Evolutionary conservation across 1,140 invertebrate genomes (phyloP).

Genomic region (Drosophila simulans): DNA sequence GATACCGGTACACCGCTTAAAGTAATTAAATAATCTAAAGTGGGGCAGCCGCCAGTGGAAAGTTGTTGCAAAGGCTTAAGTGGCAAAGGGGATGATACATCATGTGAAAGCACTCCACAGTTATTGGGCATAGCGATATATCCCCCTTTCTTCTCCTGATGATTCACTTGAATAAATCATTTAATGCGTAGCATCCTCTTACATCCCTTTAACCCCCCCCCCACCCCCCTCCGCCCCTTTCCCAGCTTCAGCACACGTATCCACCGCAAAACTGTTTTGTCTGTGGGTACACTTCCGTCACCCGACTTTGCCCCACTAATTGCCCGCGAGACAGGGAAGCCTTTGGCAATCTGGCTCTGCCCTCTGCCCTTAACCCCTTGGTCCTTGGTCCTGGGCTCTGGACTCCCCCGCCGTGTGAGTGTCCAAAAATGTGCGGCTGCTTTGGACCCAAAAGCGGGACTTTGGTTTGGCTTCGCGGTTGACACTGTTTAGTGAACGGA

Average conservation of each 20-base stretch:
- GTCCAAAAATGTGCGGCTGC: constrained; percentile 44
- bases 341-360: neutral
- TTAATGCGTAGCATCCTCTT: constrained; percentile 3
- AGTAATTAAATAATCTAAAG: no score
- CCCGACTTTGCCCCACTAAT: constrained; percentile 20
- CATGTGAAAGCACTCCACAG: no score
- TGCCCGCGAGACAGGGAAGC: constrained; percentile 17
- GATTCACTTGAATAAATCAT: neutral
- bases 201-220: neutral
- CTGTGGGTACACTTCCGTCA: constrained; percentile 12
- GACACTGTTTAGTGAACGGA: constrained; percentile 51
- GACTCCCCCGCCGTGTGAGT: constrained; percentile 2
- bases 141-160: no score
- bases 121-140: no score
- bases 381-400: neutral
- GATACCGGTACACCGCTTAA: no score
- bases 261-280: constrained; percentile 17
- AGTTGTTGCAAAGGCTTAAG: no score
- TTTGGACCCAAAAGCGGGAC: constrained; percentile 31
- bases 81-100: no score
- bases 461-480: constrained; percentile 54
- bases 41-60: no score
- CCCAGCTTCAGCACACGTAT: constrained; percentile 26
- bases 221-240: neutral
- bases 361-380: neutral